Percentiles rank a stretch among this genome's conserved stretches.
phyloP scores from a whole-genome alignment of 1,140 invertebrate genomes.

The Charaxes varanes region DNA sequence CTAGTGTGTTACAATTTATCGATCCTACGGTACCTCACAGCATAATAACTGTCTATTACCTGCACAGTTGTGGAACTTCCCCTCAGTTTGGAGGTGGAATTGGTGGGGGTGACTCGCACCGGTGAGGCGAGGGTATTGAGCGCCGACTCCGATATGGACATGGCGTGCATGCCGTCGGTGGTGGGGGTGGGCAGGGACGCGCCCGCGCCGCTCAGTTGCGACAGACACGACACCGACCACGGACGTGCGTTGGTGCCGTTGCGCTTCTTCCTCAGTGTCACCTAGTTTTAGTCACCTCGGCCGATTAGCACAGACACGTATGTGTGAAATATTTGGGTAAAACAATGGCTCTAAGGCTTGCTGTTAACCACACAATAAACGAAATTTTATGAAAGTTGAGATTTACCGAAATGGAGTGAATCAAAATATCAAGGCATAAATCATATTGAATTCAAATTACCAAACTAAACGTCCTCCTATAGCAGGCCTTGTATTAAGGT shows the following conservation, averaged over 20 bases:
- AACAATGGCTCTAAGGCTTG: neutral
- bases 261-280: constrained; percentile 71
- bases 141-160: constrained; percentile 90
- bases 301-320: constrained; percentile 28
- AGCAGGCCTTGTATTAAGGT: too few relatives aligned
- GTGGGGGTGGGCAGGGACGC: constrained; percentile 70
- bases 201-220: constrained; percentile 76
- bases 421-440: too few relatives aligned
- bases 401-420: too few relatives aligned
- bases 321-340: neutral
- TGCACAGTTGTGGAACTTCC: constrained; percentile 70
- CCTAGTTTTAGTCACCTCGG: constrained; percentile 38
- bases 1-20: too few relatives aligned
- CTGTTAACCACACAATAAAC: too few relatives aligned
- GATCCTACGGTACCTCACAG: too few relatives aligned
- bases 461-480: too few relatives aligned
- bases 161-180: constrained; percentile 69
- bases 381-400: too few relatives aligned
- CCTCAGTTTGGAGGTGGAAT: constrained; percentile 53
- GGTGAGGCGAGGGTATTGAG: constrained; percentile 79
- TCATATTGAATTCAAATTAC: too few relatives aligned
- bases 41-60: constrained; percentile 22
- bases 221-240: constrained; percentile 89
- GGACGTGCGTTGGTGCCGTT: constrained; percentile 77
- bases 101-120: constrained; percentile 53